Conservation (phyloP, 2,113 vertebrate genomes). For the Melanerpes aurifrons region DNA sequence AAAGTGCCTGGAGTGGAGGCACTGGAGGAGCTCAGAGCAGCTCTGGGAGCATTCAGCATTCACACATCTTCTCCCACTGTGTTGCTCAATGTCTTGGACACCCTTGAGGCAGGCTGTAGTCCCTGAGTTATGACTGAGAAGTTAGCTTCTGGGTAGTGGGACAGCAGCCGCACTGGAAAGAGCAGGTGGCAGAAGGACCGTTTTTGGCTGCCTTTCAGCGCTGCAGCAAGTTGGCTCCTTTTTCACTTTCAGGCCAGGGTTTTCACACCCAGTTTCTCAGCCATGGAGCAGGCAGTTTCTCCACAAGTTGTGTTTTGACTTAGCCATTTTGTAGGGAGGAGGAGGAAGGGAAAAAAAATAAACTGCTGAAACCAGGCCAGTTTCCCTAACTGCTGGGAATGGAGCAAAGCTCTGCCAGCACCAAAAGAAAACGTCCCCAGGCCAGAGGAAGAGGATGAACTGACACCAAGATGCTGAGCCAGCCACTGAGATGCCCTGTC, state of each 20-base stretch:
- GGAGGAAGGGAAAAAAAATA: neutral
- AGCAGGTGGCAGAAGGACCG: neutral
- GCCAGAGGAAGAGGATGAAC: neutral
- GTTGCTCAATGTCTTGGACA: neutral
- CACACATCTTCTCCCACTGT: neutral
- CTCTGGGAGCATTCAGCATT: neutral
- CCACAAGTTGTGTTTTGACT: slow-evolving; percentile 16
- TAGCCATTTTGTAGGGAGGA: neutral
- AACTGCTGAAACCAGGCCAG: neutral
- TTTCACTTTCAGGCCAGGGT: neutral
- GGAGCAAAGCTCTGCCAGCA: accelerated
- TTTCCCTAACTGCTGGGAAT: neutral
- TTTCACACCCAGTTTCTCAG: neutral
- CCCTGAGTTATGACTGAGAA: neutral
- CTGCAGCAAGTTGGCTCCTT: neutral
- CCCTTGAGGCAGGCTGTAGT: neutral
- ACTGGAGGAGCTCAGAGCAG: neutral
- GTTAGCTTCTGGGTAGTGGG: neutral
- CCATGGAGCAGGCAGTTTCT: neutral
- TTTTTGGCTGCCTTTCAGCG: neutral
- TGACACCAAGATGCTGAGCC: neutral
- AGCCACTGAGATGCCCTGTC: neutral
- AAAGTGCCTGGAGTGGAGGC: neutral
- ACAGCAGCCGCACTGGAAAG: accelerated
- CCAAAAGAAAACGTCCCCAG: accelerated